A percentile compares a stretch with the other conserved stretches of the same genome.
Evolutionary conservation across 2,888 invertebrate genomes (phyloP).

Genomic region (Spodoptera littoralis): DNA sequence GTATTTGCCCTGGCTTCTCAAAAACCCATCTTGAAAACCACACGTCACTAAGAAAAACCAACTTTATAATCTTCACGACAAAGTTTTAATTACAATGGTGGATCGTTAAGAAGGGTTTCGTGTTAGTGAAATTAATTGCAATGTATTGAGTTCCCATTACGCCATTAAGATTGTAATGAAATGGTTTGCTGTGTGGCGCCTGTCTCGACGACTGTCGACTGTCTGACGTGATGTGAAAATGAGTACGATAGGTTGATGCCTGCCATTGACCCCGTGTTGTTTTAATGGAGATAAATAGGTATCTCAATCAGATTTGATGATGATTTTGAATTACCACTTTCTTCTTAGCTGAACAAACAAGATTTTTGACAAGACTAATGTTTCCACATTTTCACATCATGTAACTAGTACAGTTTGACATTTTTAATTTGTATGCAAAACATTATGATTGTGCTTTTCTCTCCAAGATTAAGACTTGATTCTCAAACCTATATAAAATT

Average conservation of each 20-base stretch:
- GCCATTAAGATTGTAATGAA: constrained; percentile 52
- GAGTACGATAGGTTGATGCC: constrained; percentile 8
- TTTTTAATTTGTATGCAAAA: too few relatives aligned
- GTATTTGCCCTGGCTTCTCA: constrained; percentile 57
- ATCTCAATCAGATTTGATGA: too few relatives aligned
- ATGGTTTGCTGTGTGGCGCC: constrained; percentile 49
- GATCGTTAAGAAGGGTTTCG: constrained; percentile 46
- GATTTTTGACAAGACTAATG: too few relatives aligned
- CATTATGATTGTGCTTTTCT: too few relatives aligned
- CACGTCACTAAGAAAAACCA: constrained; percentile 1
- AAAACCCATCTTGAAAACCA: constrained; percentile 45
- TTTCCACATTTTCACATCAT: too few relatives aligned
- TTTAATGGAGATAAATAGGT: too few relatives aligned
- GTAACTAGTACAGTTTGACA: too few relatives aligned
- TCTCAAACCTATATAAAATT: too few relatives aligned
- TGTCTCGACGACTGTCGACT: constrained; percentile 33
- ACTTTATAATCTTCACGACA: neutral
- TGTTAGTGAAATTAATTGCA: constrained; percentile 57
- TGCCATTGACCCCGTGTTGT: constrained; percentile 24
- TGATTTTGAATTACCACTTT: too few relatives aligned
- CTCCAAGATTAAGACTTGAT: too few relatives aligned
- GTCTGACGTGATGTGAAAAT: constrained; percentile 18
- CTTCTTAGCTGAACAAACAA: too few relatives aligned
- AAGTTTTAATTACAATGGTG: constrained; percentile 5
- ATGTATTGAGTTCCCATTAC: constrained; percentile 58